Evolutionary conservation across 2,888 invertebrate genomes (phyloP), one percentile per base, ranked within the genome.

Genomic region (Eledona agricola): DNA sequence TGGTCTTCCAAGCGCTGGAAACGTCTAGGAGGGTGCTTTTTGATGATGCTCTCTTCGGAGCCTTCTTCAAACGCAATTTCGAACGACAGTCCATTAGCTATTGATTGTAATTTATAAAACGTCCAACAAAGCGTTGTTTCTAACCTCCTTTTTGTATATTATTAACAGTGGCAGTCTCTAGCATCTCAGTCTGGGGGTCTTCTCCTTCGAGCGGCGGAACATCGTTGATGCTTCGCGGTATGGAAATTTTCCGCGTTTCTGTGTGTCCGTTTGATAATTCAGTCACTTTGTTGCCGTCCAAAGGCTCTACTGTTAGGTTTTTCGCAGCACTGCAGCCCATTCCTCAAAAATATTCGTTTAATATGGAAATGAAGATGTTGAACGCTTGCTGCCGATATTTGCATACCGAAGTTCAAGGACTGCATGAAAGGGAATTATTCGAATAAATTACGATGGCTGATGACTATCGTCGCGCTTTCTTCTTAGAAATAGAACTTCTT

Each of bases 1-100:
- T 83, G 82, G 55, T 87, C 86, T 62, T 88, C 81, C 25, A 88
- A 72, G 54, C 86, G 77, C 67, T 87, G 86, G 19, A 89, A 76
- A 49, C 87, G 81, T 28, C 83, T 82, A 0, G 89, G 89, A 0
- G 88, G 87, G 51, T 86, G 83, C 56, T 79, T 81, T 63, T 78
- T 80, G 1, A 81, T 78, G 2, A 79, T 73, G 13, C 81, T 80
- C 10, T 68, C 71, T 2, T 62, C 64, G 3, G 22, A 64, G 16
- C 73, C 73, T 16, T 72, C 70, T 25, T 25, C 15, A 32, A 75
- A 72, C 1, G 70, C 72, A 37, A 76, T 74, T 40, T 76, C 75
- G 51, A 76, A 76, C 0, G 75, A 71, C 52, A 76, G 54, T 13
- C 76, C 75, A 58, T 72, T 71, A 9, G 58, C 75, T 75, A 56